phyloP scores from a whole-genome alignment of 2,888 invertebrate genomes.

The Disparrhopalites patrizii region DNA sequence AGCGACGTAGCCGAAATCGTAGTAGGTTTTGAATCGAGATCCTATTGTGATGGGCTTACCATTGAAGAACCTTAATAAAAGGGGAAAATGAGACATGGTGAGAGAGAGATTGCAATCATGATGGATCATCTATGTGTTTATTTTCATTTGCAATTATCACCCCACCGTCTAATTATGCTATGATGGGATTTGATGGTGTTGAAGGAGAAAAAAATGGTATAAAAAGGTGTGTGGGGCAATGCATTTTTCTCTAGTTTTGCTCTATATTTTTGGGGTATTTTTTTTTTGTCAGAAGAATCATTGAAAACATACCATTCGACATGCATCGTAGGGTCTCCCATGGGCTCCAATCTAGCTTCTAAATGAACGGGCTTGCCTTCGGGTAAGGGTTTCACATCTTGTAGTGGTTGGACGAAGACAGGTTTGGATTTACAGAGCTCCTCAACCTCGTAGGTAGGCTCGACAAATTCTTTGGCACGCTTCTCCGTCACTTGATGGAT shows the following conservation, averaged over 20 bases:
- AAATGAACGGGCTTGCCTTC: conserved; percentile 88
- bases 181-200: not conserved
- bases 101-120: too few species aligned
- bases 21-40: conserved; percentile 88
- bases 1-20: conserved; percentile 96
- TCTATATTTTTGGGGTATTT: too few species aligned
- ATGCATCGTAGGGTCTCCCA: conserved; percentile 93
- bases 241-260: too few species aligned
- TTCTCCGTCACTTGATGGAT: conserved; percentile 60
- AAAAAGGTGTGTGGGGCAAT: too few species aligned
- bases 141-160: too few species aligned
- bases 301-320: conserved; percentile 53
- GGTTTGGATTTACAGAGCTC: conserved; percentile 58
- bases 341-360: conserved; percentile 87
- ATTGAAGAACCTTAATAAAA: conserved; percentile 97
- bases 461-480: conserved; percentile 11
- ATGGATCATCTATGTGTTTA: too few species aligned
- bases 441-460: conserved; percentile 25
- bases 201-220: too few species aligned
- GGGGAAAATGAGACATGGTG: too few species aligned
- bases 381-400: conserved; percentile 75
- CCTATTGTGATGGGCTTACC: conserved; percentile 60
- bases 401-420: conserved; percentile 84
- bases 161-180: too few species aligned
- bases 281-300: too few species aligned